These are phyloP conservation scores for Nomada ferruginata DNA, from an alignment of 2,888 invertebrate species.

Conservation along the genomic window DNA sequence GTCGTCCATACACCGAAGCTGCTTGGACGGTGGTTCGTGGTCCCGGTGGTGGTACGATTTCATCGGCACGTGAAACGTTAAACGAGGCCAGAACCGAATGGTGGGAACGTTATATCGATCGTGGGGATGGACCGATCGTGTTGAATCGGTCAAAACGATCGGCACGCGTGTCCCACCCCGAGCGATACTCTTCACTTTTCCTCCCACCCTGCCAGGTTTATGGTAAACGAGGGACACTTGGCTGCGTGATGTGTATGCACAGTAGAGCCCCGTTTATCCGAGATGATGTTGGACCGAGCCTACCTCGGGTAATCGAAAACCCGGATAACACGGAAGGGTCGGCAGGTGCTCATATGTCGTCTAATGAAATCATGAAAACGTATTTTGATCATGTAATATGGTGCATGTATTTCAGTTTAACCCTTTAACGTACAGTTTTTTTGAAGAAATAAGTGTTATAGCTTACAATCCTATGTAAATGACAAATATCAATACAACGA, in stretches of 20 bases:
- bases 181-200: background rate
- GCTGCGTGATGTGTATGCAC: background rate
- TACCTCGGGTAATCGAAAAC: too few relatives aligned
- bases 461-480: too few relatives aligned
- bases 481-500: too few relatives aligned
- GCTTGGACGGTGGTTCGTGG: constrained; percentile 47
- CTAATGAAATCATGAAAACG: too few relatives aligned
- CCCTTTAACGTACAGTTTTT: too few relatives aligned
- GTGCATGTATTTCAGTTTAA: too few relatives aligned
- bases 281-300: too few relatives aligned
- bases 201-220: background rate
- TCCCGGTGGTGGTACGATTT: constrained; percentile 61
- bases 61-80: constrained; percentile 63
- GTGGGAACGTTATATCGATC: constrained; percentile 51
- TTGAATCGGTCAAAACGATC: constrained; percentile 59
- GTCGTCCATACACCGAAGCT: constrained; percentile 24
- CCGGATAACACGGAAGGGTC: too few relatives aligned
- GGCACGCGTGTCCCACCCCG: constrained; percentile 30
- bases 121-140: constrained; percentile 72
- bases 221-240: constrained; percentile 17
- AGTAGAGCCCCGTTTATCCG: too few relatives aligned
- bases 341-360: too few relatives aligned
- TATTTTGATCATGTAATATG: too few relatives aligned
- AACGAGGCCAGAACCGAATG: constrained; percentile 79
- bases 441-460: too few relatives aligned